Conservation (phyloP, 2,797 vertebrate genomes). For the Galaxias olidus region DNA sequence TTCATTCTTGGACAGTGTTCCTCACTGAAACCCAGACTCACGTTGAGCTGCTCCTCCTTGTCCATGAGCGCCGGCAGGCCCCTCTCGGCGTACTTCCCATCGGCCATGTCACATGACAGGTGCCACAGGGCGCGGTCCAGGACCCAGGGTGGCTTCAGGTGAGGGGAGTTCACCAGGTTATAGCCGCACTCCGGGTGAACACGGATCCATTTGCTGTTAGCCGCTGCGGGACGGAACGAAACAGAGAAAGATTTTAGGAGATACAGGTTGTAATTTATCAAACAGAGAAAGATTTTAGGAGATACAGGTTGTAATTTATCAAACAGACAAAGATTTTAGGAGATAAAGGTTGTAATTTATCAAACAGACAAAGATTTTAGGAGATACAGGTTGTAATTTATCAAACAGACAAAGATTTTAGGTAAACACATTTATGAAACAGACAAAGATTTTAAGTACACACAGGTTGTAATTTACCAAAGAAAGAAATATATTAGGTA, state of each 20-base stretch:
- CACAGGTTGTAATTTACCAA: background rate
- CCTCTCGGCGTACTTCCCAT: conserved; percentile 72
- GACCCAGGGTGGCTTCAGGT: conserved; percentile 88
- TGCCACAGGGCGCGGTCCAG: conserved; percentile 88
- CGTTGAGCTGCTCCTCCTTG: conserved; percentile 78
- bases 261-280: background rate
- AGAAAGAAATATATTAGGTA: too few species aligned
- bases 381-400: background rate
- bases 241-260: background rate
- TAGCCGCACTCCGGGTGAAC: conserved; percentile 86
- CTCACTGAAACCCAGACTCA: conserved; percentile 61
- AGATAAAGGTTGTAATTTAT: background rate
- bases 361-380: background rate
- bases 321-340: background rate
- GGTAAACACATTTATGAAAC: background rate
- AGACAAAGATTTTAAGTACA: background rate
- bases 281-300: too few species aligned
- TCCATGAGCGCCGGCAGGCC: conserved; percentile 79
- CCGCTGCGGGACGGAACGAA: conserved; percentile 62
- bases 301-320: too few species aligned
- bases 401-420: background rate
- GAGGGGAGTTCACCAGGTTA: conserved; percentile 87
- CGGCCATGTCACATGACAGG: conserved; percentile 77
- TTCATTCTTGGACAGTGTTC: too few species aligned
- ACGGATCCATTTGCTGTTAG: conserved; percentile 83